A percentile compares a stretch with the other conserved stretches of the same genome.
phyloP scores from a whole-genome alignment of 2,797 vertebrate genomes.

The Clarias fuscus region DNA sequence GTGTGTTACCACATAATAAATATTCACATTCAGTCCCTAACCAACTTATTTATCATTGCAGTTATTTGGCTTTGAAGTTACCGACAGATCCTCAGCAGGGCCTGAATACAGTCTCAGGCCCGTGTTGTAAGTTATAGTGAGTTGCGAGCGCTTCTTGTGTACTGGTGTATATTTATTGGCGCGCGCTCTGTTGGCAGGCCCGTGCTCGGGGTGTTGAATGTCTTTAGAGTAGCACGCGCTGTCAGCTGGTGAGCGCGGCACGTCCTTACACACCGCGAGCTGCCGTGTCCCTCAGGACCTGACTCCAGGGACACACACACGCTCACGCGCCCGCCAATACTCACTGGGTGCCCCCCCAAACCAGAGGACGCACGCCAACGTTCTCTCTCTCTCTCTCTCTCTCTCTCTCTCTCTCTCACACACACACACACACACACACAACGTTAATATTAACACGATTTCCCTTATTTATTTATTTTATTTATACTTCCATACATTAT shows the following conservation, averaged over 20 bases:
- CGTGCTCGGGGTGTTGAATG: constrained; percentile 83
- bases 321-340: constrained; percentile 44
- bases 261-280: constrained; percentile 71
- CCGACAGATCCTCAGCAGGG: neutral
- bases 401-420: constrained; percentile 6
- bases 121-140: neutral
- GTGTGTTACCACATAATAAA: constrained; percentile 7
- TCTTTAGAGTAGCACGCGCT: constrained; percentile 89
- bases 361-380: neutral
- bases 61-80: neutral
- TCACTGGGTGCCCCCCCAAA: constrained; percentile 34
- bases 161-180: constrained; percentile 81
- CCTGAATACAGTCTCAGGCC: neutral
- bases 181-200: constrained; percentile 77
- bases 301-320: constrained; percentile 66
- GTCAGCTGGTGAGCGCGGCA: constrained; percentile 99
- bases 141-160: constrained; percentile 42
- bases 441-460: neutral
- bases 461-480: no score
- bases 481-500: constrained; percentile 9
- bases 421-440: constrained; percentile 35
- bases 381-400: constrained; percentile 23
- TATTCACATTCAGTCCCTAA: neutral
- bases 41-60: neutral
- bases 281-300: constrained; percentile 83